Percentiles rank a stretch among this genome's conserved stretches.
Evolutionary conservation across 2,888 invertebrate species (phyloP).

Genomic region (Prosopocoilus inquinatus): DNA sequence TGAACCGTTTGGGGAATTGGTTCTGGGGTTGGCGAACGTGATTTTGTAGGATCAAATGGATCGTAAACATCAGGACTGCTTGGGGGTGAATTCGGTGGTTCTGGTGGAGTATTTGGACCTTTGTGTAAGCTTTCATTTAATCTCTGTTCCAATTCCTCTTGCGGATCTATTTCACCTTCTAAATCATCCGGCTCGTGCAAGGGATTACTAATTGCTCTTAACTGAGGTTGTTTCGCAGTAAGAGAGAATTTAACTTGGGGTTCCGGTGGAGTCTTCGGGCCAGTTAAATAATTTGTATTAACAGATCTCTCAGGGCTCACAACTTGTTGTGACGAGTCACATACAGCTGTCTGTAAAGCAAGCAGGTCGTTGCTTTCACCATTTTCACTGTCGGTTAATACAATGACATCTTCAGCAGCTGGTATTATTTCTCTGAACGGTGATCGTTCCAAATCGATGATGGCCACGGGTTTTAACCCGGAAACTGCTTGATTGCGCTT

Average conservation of each 20-base stretch:
- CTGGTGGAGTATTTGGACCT: conserved; percentile 72
- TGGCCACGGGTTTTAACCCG: conserved; percentile 72
- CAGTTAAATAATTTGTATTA: conserved; percentile 50
- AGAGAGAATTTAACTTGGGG: conserved; percentile 66
- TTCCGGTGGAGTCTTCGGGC: conserved; percentile 75
- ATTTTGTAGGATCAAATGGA: conserved; percentile 89
- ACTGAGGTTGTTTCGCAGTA: conserved; percentile 54
- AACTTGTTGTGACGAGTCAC: conserved; percentile 34
- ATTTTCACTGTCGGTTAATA: conserved; percentile 79
- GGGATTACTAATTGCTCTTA: conserved; percentile 59
- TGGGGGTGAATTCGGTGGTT: conserved; percentile 65
- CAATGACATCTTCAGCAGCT: conserved; percentile 77
- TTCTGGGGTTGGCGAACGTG: conserved; percentile 65
- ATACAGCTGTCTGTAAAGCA: conserved; percentile 29
- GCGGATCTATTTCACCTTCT: conserved; percentile 32
- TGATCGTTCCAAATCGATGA: conserved; percentile 81
- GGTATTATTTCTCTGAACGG: conserved; percentile 82
- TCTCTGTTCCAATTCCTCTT: conserved; percentile 35
- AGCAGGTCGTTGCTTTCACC: conserved; percentile 27
- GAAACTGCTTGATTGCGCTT: conserved; percentile 36
- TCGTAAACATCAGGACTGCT: conserved; percentile 83
- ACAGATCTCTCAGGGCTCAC: conserved; percentile 39
- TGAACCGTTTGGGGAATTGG: conserved; percentile 29
- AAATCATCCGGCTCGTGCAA: conserved; percentile 60
- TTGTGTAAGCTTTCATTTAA: conserved; percentile 50